phyloP scores from a whole-genome alignment of 2,113 vertebrate species.

The Hyaena hyaena region DNA sequence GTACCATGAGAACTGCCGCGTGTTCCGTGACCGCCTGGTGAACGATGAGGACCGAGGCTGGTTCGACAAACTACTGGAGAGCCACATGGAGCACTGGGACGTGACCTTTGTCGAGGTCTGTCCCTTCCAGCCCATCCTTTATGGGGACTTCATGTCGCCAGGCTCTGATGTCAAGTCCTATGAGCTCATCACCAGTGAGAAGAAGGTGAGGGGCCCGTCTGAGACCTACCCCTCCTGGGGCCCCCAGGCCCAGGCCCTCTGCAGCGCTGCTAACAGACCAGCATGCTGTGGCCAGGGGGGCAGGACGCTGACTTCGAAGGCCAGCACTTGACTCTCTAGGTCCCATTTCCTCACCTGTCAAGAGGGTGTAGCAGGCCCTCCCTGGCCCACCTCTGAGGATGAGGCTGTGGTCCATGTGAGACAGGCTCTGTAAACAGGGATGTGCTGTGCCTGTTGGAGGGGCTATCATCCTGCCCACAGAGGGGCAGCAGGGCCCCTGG shows the following conservation, averaged over 20 bases:
- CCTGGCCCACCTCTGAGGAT: neutral
- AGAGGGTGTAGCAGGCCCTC: neutral
- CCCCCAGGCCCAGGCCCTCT: neutral
- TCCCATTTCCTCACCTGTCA: neutral
- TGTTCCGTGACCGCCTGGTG: slow-evolving; percentile 94
- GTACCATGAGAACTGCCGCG: slow-evolving; percentile 95
- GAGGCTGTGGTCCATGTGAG: neutral
- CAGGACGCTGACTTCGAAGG: neutral
- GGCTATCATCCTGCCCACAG: neutral
- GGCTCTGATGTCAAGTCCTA: slow-evolving; percentile 88
- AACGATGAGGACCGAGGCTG: slow-evolving; percentile 89
- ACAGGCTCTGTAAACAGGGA: neutral
- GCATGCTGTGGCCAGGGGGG: neutral
- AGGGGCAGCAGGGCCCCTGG: neutral
- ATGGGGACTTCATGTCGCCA: slow-evolving; percentile 93
- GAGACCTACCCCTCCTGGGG: neutral
- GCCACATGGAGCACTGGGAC: slow-evolving; percentile 86
- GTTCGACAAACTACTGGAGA: slow-evolving; percentile 91
- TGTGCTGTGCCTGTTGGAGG: neutral
- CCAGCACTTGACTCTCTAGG: neutral
- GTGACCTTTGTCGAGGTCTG: slow-evolving; percentile 89
- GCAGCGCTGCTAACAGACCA: neutral
- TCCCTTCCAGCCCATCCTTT: slow-evolving; percentile 90
- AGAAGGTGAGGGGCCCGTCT: slow-evolving; percentile 84
- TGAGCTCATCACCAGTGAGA: slow-evolving; percentile 87